Evolutionary conservation across 2,797 vertebrate species (phyloP).

Genomic region (Tiaroga cobitis): DNA sequence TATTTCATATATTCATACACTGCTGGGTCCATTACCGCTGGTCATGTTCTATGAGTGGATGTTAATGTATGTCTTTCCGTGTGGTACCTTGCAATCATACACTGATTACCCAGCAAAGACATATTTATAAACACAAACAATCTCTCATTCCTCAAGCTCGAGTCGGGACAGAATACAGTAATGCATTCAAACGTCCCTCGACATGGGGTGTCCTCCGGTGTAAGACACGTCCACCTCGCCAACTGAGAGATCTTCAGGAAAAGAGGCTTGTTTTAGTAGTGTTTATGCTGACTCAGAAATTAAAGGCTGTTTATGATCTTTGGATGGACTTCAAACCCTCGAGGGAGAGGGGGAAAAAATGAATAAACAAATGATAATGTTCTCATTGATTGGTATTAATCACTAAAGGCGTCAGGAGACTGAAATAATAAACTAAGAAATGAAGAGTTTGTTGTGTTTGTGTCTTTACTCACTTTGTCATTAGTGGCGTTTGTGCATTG

Average conservation of each 20-base stretch:
- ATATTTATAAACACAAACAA: constrained; percentile 36
- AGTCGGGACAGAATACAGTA: background rate
- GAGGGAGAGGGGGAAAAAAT: constrained; percentile 59
- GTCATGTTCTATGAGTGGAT: constrained; percentile 56
- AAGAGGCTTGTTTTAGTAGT: background rate
- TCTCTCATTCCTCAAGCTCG: constrained; percentile 12
- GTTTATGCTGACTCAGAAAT: constrained; percentile 12
- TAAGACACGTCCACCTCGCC: background rate
- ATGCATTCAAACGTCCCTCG: constrained; percentile 26
- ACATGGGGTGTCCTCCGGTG: constrained; percentile 16
- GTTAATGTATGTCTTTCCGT: constrained; percentile 63
- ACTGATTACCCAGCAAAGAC: constrained; percentile 50
- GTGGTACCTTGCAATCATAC: constrained; percentile 63
- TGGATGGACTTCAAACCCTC: constrained; percentile 57
- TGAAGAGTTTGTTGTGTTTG: constrained; percentile 43
- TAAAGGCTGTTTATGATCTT: constrained; percentile 66
- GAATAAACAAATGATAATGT: constrained; percentile 67
- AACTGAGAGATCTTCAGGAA: constrained; percentile 41
- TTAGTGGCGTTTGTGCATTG: too few species aligned
- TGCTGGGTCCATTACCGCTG: constrained; percentile 41
- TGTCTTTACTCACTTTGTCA: too few species aligned
- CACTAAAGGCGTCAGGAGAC: constrained; percentile 62
- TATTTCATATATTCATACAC: constrained; percentile 62
- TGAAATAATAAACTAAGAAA: constrained; percentile 67
- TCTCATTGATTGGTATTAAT: constrained; percentile 75